These are phyloP conservation scores for Hyposmocoma kahamanoa DNA, from an alignment of 1,140 invertebrate genomes.

Conservation along the genomic window DNA sequence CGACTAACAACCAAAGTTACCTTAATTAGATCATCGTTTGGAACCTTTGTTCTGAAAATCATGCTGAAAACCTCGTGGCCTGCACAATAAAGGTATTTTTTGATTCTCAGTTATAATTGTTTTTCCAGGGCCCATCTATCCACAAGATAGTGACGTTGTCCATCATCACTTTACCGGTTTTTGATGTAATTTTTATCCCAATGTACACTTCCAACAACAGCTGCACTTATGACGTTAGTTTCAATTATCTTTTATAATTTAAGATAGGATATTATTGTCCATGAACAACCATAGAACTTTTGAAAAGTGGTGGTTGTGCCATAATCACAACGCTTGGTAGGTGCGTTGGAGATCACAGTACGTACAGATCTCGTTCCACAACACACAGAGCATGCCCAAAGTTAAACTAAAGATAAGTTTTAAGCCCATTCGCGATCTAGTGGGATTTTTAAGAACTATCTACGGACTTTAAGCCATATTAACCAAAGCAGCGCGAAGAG, in stretches of 20 bases:
- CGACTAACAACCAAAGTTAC: background rate
- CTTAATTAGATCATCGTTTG: too few species aligned
- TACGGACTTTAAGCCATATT: too few species aligned
- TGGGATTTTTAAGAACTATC: too few species aligned
- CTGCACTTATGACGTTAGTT: conserved; percentile 29
- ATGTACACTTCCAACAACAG: conserved; percentile 15
- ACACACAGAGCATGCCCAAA: background rate
- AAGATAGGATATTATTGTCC: background rate
- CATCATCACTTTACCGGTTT: conserved; percentile 23
- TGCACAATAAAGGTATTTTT: background rate
- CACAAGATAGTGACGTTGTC: conserved; percentile 17
- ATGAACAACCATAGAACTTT: background rate
- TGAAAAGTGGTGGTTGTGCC: background rate
- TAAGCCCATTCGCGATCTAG: too few species aligned
- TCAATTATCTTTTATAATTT: background rate
- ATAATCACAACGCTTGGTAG: background rate
- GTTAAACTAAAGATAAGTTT: background rate
- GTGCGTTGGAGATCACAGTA: background rate
- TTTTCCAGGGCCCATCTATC: background rate
- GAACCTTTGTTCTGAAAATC: too few species aligned
- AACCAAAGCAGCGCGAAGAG: too few species aligned
- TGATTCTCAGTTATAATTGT: background rate
- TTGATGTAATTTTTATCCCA: conserved; percentile 28
- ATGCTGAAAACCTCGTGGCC: background rate
- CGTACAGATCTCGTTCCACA: too few species aligned